Evolutionary conservation across 2,113 vertebrate genomes (phyloP).

Genomic region (Mellivora capensis): DNA sequence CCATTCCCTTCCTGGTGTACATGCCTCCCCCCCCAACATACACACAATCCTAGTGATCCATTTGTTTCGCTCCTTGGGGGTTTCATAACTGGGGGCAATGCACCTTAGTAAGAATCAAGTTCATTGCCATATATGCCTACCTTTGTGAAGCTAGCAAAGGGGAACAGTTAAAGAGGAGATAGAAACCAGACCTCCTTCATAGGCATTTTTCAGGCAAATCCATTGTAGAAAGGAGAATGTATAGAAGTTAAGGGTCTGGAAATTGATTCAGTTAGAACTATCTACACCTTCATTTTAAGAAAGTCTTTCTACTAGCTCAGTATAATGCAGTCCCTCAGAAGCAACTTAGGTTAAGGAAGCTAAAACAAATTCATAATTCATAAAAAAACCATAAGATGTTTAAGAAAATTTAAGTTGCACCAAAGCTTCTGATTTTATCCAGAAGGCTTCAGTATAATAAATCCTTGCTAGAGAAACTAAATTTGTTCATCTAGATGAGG

Average conservation of each 20-base stretch:
- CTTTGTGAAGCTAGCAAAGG: not conserved
- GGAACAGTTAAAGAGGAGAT: not conserved
- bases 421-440: constrained; percentile 6
- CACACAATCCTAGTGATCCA: accelerated
- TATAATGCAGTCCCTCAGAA: not conserved
- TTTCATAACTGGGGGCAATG: not conserved
- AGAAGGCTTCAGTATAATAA: not conserved
- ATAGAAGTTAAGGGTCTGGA: not conserved
- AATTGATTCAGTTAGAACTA: not conserved
- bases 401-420: not conserved
- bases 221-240: not conserved
- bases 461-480: not conserved
- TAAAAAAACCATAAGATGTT: not conserved
- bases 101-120: too few relatives aligned
- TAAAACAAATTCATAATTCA: not conserved
- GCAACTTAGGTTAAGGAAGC: not conserved
- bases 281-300: not conserved
- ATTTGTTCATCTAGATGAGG: not conserved
- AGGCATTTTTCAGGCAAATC: not conserved
- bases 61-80: not conserved
- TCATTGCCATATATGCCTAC: too few relatives aligned
- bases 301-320: not conserved
- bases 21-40: too few relatives aligned
- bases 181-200: not conserved
- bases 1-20: not conserved